A percentile compares a stretch with the other conserved stretches of the same genome.
These are phyloP conservation scores for Anhinga anhinga DNA, from an alignment of 2,113 vertebrate species.

Conservation along the genomic window DNA sequence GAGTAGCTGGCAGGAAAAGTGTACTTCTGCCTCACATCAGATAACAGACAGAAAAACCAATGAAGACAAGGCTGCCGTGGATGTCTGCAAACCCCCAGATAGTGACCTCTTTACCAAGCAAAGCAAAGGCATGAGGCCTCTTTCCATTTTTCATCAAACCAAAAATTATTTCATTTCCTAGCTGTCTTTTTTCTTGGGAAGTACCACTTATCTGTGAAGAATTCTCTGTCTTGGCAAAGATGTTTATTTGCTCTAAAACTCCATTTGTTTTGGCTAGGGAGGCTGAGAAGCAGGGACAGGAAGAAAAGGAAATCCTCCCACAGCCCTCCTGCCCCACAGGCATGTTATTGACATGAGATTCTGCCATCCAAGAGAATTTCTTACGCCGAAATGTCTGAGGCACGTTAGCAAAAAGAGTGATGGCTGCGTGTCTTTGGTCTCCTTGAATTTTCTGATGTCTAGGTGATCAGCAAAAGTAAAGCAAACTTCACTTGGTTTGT, in stretches of 20 bases:
- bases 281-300: not conserved
- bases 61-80: not conserved
- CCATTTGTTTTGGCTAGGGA: not conserved
- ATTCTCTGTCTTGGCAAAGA: not conserved
- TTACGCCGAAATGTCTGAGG: not conserved
- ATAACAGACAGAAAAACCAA: not conserved
- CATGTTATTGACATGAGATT: not conserved
- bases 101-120: not conserved
- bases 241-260: not conserved
- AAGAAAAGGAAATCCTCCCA: not conserved
- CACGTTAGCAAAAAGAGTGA: not conserved
- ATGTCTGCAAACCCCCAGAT: not conserved
- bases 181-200: not conserved
- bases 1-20: not conserved
- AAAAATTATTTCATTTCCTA: not conserved
- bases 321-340: not conserved
- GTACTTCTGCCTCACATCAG: not conserved
- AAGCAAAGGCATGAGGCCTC: not conserved
- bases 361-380: not conserved
- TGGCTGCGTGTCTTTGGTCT: not conserved
- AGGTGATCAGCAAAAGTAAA: not conserved
- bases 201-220: not conserved
- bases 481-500: not conserved
- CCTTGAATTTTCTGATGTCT: not conserved
- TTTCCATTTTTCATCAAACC: not conserved